Evolutionary conservation across 2,113 vertebrate species (phyloP).

Genomic region (Leptobrachium leishanense): DNA sequence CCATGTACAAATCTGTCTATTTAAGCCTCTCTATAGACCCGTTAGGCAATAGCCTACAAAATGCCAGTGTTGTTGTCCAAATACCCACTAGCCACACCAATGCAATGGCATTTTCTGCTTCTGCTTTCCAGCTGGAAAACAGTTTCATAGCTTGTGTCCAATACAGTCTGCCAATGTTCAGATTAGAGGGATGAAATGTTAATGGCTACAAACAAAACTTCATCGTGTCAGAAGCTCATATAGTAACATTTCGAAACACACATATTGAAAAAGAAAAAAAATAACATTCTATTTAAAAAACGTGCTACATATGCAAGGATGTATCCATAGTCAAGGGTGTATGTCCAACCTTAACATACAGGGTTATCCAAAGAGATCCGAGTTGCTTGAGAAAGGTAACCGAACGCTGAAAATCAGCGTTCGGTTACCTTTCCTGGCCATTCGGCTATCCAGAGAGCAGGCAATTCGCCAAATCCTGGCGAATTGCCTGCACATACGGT

Average conservation of each 20-base stretch:
- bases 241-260: not conserved
- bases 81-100: conserved; percentile 44
- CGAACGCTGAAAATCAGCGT: too few species aligned
- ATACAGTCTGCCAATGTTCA: conserved; percentile 46
- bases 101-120: conserved; percentile 52
- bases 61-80: conserved; percentile 54
- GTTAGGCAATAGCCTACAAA: conserved; percentile 48
- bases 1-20: conserved; percentile 44
- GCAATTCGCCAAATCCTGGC: too few species aligned
- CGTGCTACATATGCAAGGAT: too few species aligned
- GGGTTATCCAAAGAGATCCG: too few species aligned
- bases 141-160: conserved; percentile 43
- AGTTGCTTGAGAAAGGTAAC: too few species aligned
- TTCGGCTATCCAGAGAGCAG: too few species aligned
- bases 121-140: conserved; percentile 59
- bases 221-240: conserved; percentile 11
- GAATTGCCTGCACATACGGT: too few species aligned
- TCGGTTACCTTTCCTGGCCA: too few species aligned
- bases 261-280: not conserved
- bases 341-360: too few species aligned
- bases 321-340: too few species aligned
- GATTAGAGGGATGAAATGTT: conserved; percentile 50
- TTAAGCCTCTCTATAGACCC: conserved; percentile 49
- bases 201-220: conserved; percentile 41
- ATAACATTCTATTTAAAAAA: not conserved